These are phyloP conservation scores for Asarcornis scutulata DNA, from an alignment of 2,113 vertebrate species.

Conservation along the genomic window DNA sequence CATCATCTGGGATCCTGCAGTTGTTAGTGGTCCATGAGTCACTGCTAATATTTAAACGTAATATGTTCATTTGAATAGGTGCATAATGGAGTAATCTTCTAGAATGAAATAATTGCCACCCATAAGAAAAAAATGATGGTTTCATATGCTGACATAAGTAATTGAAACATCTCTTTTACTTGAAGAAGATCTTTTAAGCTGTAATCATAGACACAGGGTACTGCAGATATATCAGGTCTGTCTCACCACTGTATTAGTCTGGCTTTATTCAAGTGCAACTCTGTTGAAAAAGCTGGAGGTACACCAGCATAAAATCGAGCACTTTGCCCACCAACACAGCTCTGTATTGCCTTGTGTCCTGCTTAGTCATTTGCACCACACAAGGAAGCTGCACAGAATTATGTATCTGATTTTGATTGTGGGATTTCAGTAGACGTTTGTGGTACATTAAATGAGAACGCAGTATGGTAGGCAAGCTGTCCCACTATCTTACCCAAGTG, in stretches of 20 bases:
- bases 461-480: neutral
- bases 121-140: neutral
- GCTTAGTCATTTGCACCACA: neutral
- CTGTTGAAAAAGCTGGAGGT: neutral
- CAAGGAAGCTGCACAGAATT: neutral
- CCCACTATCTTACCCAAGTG: neutral
- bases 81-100: neutral
- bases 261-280: neutral
- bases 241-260: neutral
- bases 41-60: conserved; percentile 5
- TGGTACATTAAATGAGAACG: neutral
- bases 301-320: neutral
- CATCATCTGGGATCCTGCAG: conserved; percentile 21
- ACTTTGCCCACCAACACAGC: neutral
- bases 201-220: neutral
- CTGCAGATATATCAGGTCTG: neutral
- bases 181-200: neutral
- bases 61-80: neutral
- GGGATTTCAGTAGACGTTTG: neutral
- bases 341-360: neutral
- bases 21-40: conserved; percentile 27
- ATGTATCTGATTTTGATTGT: neutral
- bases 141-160: neutral
- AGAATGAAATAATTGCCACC: neutral
- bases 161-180: neutral